A percentile compares a stretch with the other conserved stretches of the same genome.
Conservation (phyloP, 2,797 vertebrate genomes). For the Xenops minutus region DNA sequence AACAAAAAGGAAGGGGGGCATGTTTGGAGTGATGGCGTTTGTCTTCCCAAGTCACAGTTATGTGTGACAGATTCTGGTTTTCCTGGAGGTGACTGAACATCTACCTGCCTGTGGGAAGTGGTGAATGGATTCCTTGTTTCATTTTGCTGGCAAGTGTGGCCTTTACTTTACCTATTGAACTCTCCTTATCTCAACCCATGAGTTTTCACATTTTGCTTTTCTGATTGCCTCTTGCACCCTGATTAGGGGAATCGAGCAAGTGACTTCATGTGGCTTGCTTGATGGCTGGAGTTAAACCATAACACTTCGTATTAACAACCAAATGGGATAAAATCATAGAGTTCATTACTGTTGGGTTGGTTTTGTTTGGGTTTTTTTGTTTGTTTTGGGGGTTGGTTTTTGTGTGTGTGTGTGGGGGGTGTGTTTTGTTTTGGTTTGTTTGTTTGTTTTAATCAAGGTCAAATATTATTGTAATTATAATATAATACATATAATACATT, state of each 20-base stretch:
- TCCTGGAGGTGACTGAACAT: neutral
- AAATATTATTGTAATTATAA: neutral
- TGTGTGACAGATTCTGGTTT: neutral
- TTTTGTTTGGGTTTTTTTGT: too few relatives aligned
- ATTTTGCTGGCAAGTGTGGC: neutral
- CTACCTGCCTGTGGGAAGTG: neutral
- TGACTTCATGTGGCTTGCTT: neutral
- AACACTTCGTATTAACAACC: neutral
- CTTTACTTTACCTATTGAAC: neutral
- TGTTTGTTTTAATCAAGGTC: neutral
- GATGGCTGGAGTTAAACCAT: neutral
- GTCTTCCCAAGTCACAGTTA: neutral
- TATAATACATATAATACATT: too few relatives aligned
- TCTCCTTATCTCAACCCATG: neutral
- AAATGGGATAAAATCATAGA: neutral
- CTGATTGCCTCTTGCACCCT: neutral
- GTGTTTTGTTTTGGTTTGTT: neutral
- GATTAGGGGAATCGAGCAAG: too few relatives aligned
- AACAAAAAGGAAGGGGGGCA: neutral
- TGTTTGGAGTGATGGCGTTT: accelerated
- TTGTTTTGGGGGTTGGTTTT: too few relatives aligned
- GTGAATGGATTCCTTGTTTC: neutral
- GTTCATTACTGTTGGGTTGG: neutral
- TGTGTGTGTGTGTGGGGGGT: too few relatives aligned
- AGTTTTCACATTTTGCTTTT: neutral